A percentile compares a stretch with the other conserved stretches of the same genome.
Conservation (phyloP, 2,797 vertebrate genomes). For the Sarcophilus harrisii region DNA sequence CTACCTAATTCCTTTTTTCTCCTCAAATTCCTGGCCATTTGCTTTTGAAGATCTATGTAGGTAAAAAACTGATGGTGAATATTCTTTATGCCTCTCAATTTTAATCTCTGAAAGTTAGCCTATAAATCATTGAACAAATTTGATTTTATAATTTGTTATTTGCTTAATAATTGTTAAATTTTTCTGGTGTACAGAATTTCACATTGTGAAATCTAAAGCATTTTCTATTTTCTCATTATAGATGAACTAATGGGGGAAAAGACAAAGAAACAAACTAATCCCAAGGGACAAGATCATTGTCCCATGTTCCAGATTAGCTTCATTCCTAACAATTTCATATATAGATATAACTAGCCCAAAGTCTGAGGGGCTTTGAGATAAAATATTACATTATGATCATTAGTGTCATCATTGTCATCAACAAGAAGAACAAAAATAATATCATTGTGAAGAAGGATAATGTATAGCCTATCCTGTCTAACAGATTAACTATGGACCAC, state of each 20-base stretch:
- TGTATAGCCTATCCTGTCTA: not conserved
- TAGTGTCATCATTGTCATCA: not conserved
- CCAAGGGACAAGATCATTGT: not conserved
- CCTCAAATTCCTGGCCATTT: not conserved
- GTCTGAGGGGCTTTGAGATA: not conserved
- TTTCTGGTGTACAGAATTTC: not conserved
- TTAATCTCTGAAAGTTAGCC: not conserved
- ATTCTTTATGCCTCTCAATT: not conserved
- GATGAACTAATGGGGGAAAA: not conserved
- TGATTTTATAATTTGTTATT: not conserved
- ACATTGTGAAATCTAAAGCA: not conserved
- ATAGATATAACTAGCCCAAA: not conserved
- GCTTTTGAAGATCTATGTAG: not conserved
- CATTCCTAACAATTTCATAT: not conserved
- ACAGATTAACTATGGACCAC: not conserved
- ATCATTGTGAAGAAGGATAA: not conserved
- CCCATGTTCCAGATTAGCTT: not conserved
- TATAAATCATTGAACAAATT: not conserved
- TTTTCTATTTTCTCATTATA: not conserved
- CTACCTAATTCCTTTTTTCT: not conserved
- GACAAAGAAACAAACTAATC: not conserved
- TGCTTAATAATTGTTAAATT: not conserved
- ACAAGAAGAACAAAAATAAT: not conserved
- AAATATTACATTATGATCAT: not conserved
- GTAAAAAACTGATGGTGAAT: not conserved